These are phyloP conservation scores for Epiblema foenella DNA, from an alignment of 2,888 invertebrate genomes.

Conservation along the genomic window DNA sequence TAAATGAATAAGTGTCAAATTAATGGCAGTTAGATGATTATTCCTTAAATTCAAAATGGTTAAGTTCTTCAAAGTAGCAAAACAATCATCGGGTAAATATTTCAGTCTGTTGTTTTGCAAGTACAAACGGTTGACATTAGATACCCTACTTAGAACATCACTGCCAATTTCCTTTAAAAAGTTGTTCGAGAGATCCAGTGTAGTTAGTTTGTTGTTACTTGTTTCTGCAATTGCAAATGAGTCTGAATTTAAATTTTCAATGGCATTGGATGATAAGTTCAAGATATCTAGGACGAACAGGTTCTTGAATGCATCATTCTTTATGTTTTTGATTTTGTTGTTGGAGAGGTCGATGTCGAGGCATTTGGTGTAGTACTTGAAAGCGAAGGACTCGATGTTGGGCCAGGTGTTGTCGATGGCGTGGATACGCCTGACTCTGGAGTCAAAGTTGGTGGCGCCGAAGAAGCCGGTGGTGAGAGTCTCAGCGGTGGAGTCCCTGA, in stretches of 20 bases:
- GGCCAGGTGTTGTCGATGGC: constrained; percentile 61
- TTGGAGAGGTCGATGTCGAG: constrained; percentile 59
- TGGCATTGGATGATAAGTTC: constrained; percentile 66
- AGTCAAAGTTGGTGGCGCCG: constrained; percentile 72
- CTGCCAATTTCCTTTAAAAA: constrained; percentile 53
- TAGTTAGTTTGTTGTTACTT: constrained; percentile 49
- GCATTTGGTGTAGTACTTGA: constrained; percentile 65
- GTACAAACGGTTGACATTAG: constrained; percentile 57
- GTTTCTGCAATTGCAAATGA: constrained; percentile 57
- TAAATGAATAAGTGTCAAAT: constrained; percentile 62
- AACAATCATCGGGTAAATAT: constrained; percentile 60
- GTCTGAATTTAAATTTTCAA: constrained; percentile 54
- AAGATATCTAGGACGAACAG: constrained; percentile 54
- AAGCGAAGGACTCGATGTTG: constrained; percentile 55
- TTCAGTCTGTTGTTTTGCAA: constrained; percentile 63
- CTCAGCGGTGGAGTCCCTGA: constrained; percentile 53
- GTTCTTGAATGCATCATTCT: constrained; percentile 60
- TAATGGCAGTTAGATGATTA: constrained; percentile 62
- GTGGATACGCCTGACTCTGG: constrained; percentile 62
- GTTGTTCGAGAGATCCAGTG: constrained; percentile 70
- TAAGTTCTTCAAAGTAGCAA: constrained; percentile 58
- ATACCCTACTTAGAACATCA: constrained; percentile 56
- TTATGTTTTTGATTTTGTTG: constrained; percentile 60
- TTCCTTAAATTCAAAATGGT: constrained; percentile 56
- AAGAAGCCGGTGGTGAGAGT: constrained; percentile 63